Evolutionary conservation across 2,888 invertebrate genomes (phyloP).

Genomic region (Cephus pulcher): DNA sequence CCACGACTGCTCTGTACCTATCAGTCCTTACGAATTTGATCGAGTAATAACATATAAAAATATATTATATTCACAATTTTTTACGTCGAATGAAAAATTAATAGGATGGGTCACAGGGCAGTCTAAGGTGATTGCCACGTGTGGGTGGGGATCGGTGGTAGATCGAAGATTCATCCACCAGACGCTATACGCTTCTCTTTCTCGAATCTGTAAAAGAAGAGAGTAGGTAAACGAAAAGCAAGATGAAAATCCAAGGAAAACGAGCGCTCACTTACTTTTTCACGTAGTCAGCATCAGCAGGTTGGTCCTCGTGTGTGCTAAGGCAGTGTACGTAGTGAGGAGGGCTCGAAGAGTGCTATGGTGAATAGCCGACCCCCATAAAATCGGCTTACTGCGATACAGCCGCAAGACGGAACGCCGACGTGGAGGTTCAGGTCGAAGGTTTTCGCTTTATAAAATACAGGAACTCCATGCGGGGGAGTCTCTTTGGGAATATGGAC

Average conservation of each 20-base stretch:
- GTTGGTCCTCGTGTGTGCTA: slow-evolving; percentile 37
- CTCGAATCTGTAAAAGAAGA: background rate
- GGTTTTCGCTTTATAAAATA: slow-evolving; percentile 42
- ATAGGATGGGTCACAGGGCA: background rate
- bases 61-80: background rate
- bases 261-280: slow-evolving; percentile 27
- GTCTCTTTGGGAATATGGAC: background rate
- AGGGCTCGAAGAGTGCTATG: slow-evolving; percentile 36
- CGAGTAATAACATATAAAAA: too few relatives aligned
- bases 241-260: background rate
- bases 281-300: slow-evolving; percentile 46
- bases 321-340: slow-evolving; percentile 18
- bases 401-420: slow-evolving; percentile 1
- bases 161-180: background rate
- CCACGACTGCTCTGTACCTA: background rate
- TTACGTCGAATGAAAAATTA: background rate
- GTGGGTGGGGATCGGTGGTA: too few relatives aligned
- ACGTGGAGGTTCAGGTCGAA: slow-evolving; percentile 9
- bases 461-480: background rate
- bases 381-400: slow-evolving; percentile 56
- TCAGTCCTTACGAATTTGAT: background rate
- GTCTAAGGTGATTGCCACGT: background rate
- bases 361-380: slow-evolving; percentile 38
- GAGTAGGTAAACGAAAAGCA: background rate
- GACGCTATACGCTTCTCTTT: background rate